phyloP scores from a whole-genome alignment of 2,888 invertebrate species.

The Ochropleura leucogaster region DNA sequence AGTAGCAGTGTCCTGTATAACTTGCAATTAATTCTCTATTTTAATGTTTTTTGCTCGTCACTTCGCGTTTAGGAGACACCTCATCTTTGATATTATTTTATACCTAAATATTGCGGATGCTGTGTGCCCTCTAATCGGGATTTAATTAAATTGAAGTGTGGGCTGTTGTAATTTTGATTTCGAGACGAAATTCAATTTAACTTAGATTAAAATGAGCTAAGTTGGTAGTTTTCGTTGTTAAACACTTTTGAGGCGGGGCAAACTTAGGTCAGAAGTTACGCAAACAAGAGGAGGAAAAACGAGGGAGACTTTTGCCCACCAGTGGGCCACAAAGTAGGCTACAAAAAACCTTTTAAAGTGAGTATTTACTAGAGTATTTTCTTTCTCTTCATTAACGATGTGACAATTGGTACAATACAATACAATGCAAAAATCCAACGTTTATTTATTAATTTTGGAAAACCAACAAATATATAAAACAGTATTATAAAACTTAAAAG shows the following conservation, averaged over 20 bases:
- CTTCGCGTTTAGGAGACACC: slow-evolving; percentile 67
- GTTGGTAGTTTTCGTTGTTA: background rate
- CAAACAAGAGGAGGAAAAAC: too few relatives aligned
- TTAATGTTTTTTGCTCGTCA: slow-evolving; percentile 78
- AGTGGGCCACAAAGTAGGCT: too few relatives aligned
- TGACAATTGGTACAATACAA: too few relatives aligned
- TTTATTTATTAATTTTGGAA: too few relatives aligned
- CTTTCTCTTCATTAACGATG: too few relatives aligned
- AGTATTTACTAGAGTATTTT: background rate
- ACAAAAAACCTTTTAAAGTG: background rate
- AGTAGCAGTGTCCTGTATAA: slow-evolving; percentile 72
- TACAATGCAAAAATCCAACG: too few relatives aligned
- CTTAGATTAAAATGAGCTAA: background rate
- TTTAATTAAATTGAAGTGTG: slow-evolving; percentile 54
- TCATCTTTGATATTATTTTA: slow-evolving; percentile 72
- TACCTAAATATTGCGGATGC: slow-evolving; percentile 68
- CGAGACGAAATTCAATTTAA: slow-evolving; percentile 37
- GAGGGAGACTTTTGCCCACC: too few relatives aligned
- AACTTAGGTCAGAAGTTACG: too few relatives aligned
- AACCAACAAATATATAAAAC: too few relatives aligned
- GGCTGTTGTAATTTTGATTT: slow-evolving; percentile 27
- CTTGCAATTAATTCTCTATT: slow-evolving; percentile 85
- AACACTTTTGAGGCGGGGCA: background rate
- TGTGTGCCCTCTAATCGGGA: slow-evolving; percentile 57
- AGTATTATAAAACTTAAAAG: too few relatives aligned